Percentiles rank a stretch among this genome's conserved stretches.
phyloP scores from a whole-genome alignment of 2,797 vertebrate species.

The Kryptopterus vitreolus region DNA sequence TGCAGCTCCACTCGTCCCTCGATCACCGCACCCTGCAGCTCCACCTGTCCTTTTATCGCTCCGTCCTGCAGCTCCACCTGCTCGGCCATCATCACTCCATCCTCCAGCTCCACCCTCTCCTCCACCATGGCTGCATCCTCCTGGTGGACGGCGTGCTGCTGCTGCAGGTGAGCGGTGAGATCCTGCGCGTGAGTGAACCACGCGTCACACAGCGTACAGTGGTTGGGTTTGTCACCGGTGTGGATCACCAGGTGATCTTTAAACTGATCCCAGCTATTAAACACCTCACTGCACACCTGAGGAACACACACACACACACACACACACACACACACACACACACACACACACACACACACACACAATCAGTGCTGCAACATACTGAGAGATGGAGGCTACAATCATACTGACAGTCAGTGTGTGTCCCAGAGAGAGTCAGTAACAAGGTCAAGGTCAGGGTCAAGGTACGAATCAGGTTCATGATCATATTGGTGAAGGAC shows the following conservation, averaged over 20 bases:
- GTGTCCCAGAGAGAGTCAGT: too few species aligned
- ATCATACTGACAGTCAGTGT: too few species aligned
- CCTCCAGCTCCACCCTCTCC: conserved; percentile 83
- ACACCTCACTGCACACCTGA: conserved; percentile 96
- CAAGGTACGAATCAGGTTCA: too few species aligned
- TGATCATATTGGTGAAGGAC: too few species aligned
- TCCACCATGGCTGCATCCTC: conserved; percentile 79
- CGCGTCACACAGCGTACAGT: conserved; percentile 94
- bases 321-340: background rate
- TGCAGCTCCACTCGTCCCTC: conserved; percentile 73
- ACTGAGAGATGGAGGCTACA: too few species aligned
- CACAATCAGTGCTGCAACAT: background rate
- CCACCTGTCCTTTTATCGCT: conserved; percentile 68
- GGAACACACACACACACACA: background rate
- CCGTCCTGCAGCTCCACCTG: conserved; percentile 19
- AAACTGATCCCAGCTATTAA: conserved; percentile 98
- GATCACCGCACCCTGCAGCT: conserved; percentile 70
- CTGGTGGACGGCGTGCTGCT: conserved; percentile 72
- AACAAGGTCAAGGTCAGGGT: too few species aligned
- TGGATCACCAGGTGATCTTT: conserved; percentile 96
- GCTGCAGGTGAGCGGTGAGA: conserved; percentile 84
- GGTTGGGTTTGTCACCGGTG: conserved; percentile 94
- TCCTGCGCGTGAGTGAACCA: conserved; percentile 96
- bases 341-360: background rate
- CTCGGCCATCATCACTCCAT: conserved; percentile 77